Evolutionary conservation across 1,140 invertebrate genomes (phyloP), one percentile per base, ranked within the genome.

Genomic region (Venustaconcha ellipsiformis): DNA sequence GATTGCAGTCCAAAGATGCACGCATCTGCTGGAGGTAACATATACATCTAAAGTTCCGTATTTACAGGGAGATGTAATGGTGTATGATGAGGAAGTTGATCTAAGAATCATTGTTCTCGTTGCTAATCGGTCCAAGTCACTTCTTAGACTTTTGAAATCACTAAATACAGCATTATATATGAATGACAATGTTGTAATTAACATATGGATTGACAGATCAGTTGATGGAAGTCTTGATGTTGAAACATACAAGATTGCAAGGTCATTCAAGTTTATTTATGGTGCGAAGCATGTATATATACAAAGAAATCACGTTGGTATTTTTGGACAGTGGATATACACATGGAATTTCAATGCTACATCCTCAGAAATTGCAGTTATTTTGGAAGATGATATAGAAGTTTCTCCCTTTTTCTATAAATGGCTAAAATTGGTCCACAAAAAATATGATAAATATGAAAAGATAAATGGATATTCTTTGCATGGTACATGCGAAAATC

Each of bases 301-400:
- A 15, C 70, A 78, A 17, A 13, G 30, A 0, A 59, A 58, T 3
- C 79, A 82, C 62, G 83, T 75, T 11, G 79, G 80, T 14, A 59
- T 84, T 15, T 59, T 71, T 30, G 81, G 83, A 14, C 83, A 84
- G 69, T 84, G 83, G 83, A 20, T 84, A 17, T 20, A 70, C 13
- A 78, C 83, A 3, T 84, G 82, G 82, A 37, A 66, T 17, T 70
- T 67, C 6, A 20, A 57, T 30, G 26, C 65, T 56, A 62, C 63
- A 20, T 26, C 70, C 17, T 67, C 70, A 23, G 82, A 84, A 70
- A 78, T 84, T 26, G 82, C 76, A 14, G 23, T 84, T 13, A 74
- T 84, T 69, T 30, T 84, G 5, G 83, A 84, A 64, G 83, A 84
- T 64, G 83, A 84, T 65, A 1, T 83, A 30, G 78, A 70, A n/a